A percentile compares a stretch with the other conserved stretches of the same genome.
Evolutionary conservation across 2,113 vertebrate genomes (phyloP).

Genomic region (Hyaena hyaena): DNA sequence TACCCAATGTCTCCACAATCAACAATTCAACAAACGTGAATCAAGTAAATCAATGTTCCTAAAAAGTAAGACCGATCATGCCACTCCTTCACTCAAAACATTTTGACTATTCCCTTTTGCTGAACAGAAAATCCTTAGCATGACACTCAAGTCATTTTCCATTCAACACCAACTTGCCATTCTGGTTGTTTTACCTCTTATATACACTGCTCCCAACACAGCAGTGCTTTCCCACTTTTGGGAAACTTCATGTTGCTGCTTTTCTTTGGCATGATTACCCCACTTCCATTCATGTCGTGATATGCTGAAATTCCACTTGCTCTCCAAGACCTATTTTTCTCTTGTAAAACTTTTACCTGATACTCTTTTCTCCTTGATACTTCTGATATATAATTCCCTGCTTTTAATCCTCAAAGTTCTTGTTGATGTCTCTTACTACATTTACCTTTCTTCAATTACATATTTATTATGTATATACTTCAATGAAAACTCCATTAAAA

Average conservation of each 20-base stretch:
- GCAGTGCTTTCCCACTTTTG: neutral
- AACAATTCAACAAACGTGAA: neutral
- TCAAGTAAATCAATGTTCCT: neutral
- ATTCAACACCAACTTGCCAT: neutral
- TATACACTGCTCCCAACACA: too few species aligned
- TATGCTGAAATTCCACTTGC: neutral
- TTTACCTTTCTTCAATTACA: neutral
- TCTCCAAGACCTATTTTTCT: neutral
- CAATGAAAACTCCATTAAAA: neutral
- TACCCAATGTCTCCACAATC: neutral
- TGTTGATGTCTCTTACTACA: neutral
- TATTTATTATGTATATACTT: neutral
- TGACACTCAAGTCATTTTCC: neutral
- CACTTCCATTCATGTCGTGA: neutral
- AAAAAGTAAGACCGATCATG: neutral
- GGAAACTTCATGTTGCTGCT: neutral
- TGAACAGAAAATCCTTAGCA: neutral
- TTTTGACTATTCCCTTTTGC: neutral
- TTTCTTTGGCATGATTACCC: neutral
- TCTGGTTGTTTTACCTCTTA: neutral
- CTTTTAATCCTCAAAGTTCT: neutral
- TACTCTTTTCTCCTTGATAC: neutral
- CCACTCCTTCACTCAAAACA: neutral
- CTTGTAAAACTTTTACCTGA: neutral
- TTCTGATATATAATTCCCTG: neutral